Evolutionary conservation across 2,797 vertebrate genomes (phyloP).

Genomic region (Tympanoctomys barrerae): DNA sequence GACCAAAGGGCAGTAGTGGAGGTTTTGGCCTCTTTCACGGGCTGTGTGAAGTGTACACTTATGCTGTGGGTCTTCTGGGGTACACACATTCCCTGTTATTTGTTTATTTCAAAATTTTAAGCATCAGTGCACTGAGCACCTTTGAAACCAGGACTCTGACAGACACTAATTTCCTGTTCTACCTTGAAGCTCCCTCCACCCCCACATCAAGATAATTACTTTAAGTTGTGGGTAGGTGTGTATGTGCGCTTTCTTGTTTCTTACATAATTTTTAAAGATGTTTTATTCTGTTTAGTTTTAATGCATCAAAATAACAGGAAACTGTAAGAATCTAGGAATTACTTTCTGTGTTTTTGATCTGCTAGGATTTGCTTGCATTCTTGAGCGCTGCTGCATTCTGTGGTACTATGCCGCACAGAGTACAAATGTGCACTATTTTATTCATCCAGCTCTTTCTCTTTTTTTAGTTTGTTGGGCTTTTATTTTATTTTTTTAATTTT

Average conservation of each 20-base stretch:
- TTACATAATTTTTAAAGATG: neutral
- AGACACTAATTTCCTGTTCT: neutral
- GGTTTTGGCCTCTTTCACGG: neutral
- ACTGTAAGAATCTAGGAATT: neutral
- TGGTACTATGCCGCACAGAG: neutral
- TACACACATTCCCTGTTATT: rapidly evolving
- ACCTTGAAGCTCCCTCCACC: neutral
- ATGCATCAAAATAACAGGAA: neutral
- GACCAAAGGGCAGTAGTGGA: neutral
- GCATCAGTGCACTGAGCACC: neutral
- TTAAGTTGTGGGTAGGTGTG: neutral
- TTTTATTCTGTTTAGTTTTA: slow-evolving; percentile 16
- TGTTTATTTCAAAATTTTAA: neutral
- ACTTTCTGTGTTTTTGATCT: neutral
- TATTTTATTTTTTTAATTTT: neutral
- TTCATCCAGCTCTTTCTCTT: neutral
- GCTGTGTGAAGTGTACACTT: neutral
- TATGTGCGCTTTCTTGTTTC: neutral
- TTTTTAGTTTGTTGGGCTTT: neutral
- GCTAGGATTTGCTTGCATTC: neutral
- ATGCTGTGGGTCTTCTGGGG: neutral
- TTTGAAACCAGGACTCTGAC: neutral
- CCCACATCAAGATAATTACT: neutral
- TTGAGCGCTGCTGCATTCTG: neutral
- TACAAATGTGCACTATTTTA: neutral